A percentile compares a stretch with the other conserved stretches of the same genome.
Conservation (phyloP, 1,140 invertebrate genomes). For the Drosophila parvula region DNA sequence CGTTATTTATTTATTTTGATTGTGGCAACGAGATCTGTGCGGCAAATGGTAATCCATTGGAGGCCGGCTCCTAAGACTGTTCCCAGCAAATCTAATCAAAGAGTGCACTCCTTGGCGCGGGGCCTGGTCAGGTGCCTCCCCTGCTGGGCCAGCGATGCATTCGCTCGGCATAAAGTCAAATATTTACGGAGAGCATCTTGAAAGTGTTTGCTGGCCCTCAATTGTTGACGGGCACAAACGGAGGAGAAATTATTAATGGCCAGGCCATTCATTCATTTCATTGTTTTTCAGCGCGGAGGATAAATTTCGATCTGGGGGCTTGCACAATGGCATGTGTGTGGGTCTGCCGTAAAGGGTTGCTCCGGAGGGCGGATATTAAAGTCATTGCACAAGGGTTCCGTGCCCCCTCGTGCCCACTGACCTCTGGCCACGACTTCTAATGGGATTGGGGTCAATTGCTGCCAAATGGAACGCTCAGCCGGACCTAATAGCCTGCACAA, state of each 20-base stretch:
- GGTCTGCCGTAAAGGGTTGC: background rate
- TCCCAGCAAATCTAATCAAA: slow-evolving; percentile 41
- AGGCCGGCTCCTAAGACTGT: slow-evolving; percentile 18
- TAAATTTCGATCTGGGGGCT: background rate
- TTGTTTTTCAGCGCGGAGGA: slow-evolving; percentile 6
- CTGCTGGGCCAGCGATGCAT: slow-evolving; percentile 16
- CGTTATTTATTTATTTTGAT: slow-evolving; percentile 68
- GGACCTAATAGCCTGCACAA: slow-evolving; percentile 10
- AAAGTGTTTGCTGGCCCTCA: slow-evolving; percentile 25
- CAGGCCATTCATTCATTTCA: slow-evolving; percentile 11
- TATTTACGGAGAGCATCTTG: slow-evolving; percentile 53
- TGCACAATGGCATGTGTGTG: background rate
- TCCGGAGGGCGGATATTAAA: slow-evolving; percentile 13
- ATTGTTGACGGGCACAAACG: background rate
- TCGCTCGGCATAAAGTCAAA: slow-evolving; percentile 50
- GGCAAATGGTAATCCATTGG: slow-evolving; percentile 30
- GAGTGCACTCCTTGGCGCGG: slow-evolving; percentile 11
- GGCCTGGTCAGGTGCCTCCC: slow-evolving; percentile 6
- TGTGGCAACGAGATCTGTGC: slow-evolving; percentile 18
- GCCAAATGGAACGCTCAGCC: slow-evolving; percentile 15
- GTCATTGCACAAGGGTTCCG: background rate
- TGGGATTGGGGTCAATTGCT: slow-evolving; percentile 18
- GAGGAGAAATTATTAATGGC: slow-evolving; percentile 21
- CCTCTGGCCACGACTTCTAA: background rate
- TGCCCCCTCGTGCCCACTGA: background rate